Conservation (phyloP, 2,113 vertebrate species). For the Diadophis punctatus region DNA sequence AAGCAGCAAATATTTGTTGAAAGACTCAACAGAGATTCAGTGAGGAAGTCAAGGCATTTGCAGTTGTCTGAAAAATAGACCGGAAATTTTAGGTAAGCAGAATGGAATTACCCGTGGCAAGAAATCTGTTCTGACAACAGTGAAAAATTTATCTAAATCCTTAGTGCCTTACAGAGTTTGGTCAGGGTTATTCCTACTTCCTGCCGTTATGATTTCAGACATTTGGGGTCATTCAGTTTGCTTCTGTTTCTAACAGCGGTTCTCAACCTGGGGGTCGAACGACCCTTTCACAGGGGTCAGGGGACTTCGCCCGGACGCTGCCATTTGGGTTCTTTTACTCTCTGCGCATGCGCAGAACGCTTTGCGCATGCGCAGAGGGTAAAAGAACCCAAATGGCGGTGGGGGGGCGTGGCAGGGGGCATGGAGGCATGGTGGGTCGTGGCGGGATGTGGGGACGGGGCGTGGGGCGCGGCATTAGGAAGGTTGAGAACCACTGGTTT, state of each 20-base stretch:
- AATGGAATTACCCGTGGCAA: constrained; percentile 59
- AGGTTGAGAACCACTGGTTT: no score
- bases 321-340: no score
- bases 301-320: no score
- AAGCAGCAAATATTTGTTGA: constrained; percentile 12
- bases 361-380: no score
- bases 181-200: background rate
- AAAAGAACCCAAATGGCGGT: no score
- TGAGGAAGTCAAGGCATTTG: constrained; percentile 56
- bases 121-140: constrained; percentile 35
- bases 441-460: no score
- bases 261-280: no score
- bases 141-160: constrained; percentile 46
- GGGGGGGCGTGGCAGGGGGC: no score
- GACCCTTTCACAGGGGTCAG: no score
- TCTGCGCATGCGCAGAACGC: no score
- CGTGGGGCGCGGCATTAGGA: no score
- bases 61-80: constrained; percentile 50
- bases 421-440: no score
- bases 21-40: background rate
- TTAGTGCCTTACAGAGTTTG: constrained; percentile 12
- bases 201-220: background rate
- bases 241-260: background rate
- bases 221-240: background rate
- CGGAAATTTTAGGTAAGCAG: constrained; percentile 60